Evolutionary conservation across 2,888 invertebrate species (phyloP).

Genomic region (Danaus chrysippus): DNA sequence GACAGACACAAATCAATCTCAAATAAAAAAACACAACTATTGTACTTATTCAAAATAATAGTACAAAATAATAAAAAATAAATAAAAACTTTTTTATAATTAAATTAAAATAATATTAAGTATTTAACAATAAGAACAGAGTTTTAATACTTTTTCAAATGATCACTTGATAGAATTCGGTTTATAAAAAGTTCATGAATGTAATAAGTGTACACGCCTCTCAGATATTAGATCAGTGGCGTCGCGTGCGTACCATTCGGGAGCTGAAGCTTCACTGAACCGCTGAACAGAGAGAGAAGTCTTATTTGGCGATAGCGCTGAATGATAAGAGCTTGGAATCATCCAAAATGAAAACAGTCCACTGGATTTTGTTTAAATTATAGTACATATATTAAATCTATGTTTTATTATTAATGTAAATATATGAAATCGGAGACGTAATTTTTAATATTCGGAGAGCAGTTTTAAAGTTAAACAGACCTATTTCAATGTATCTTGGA

Average conservation of each 20-base stretch:
- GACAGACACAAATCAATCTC: not conserved
- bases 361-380: not conserved
- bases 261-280: slow-evolving; percentile 17
- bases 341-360: not conserved
- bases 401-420: no score
- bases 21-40: not conserved
- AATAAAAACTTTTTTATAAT: no score
- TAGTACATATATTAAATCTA: not conserved
- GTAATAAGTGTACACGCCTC: not conserved
- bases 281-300: not conserved
- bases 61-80: no score
- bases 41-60: not conserved
- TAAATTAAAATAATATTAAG: no score
- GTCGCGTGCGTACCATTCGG: slow-evolving; percentile 12
- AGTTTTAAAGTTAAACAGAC: no score
- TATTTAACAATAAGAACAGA: no score
- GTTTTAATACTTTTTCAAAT: no score
- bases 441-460: no score
- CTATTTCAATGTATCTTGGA: no score
- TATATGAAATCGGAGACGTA: no score
- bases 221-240: not conserved
- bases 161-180: no score
- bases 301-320: slow-evolving; percentile 7
- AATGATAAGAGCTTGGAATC: slow-evolving; percentile 2
- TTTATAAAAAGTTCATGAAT: no score